A percentile compares a stretch with the other conserved stretches of the same genome.
phyloP scores from a whole-genome alignment of 2,797 vertebrate genomes.

The Phoeniculus purpureus region DNA sequence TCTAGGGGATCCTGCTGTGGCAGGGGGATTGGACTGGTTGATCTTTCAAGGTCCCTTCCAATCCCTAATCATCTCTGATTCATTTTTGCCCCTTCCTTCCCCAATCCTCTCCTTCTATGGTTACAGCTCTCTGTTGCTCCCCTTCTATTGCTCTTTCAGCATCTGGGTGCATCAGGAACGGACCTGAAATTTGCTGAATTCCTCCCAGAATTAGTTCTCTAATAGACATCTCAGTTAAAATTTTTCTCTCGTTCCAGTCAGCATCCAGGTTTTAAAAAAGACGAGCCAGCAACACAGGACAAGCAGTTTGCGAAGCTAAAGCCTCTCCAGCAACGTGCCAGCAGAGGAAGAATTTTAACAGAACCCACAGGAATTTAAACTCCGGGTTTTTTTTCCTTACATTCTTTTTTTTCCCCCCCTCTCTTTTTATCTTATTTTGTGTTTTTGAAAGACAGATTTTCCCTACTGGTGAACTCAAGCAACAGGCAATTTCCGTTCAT shows the following conservation, averaged over 20 bases:
- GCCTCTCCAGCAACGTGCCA: conserved; percentile 44
- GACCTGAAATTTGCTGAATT: conserved; percentile 13
- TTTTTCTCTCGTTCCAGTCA: conserved; percentile 58
- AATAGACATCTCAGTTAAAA: conserved; percentile 11
- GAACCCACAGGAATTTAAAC: conserved; percentile 61
- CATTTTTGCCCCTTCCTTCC: not conserved
- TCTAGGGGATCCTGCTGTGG: no score
- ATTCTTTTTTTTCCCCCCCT: fast-evolving
- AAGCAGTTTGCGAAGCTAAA: conserved; percentile 35
- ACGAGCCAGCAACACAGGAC: conserved; percentile 31
- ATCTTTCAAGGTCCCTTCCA: no score
- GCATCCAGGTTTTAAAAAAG: conserved; percentile 19
- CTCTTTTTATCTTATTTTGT: not conserved
- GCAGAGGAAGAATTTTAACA: conserved; percentile 51
- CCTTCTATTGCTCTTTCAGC: no score
- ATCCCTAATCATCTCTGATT: no score
- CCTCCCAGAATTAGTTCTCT: conserved; percentile 13
- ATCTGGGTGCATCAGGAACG: not conserved
- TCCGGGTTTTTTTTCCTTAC: not conserved
- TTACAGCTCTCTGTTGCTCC: no score
- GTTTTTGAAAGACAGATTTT: not conserved
- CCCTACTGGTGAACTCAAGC: conserved; percentile 35
- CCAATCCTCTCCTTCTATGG: no score
- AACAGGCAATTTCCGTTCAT: conserved; percentile 33
- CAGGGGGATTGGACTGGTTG: no score